A percentile compares a stretch with the other conserved stretches of the same genome.
phyloP scores from a whole-genome alignment of 2,888 invertebrate genomes.

The Andrena dorsata region DNA sequence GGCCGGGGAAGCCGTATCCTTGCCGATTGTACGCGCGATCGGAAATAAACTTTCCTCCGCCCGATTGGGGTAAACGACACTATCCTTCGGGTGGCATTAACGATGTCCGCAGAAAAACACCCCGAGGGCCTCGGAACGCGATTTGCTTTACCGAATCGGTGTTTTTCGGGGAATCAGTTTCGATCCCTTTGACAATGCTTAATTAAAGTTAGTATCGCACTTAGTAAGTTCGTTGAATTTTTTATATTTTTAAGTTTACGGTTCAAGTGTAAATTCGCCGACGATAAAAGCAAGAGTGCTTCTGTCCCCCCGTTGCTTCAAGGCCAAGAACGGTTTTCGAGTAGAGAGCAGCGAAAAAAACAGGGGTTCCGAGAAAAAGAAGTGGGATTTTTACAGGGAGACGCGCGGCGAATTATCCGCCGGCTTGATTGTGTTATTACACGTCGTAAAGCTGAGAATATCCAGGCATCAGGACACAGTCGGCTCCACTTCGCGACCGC shows the following conservation, averaged over 20 bases:
- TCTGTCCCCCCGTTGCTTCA: background rate
- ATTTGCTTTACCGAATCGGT: constrained; percentile 3
- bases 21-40: constrained; percentile 61
- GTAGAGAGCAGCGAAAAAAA: background rate
- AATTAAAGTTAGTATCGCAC: too few species aligned
- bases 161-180: background rate
- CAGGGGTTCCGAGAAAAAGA: constrained; percentile 13
- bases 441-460: constrained; percentile 62
- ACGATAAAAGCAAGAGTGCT: background rate
- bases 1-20: constrained; percentile 61
- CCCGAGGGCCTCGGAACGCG: background rate
- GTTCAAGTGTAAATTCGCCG: background rate
- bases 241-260: background rate
- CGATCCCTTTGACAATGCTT: background rate
- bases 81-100: constrained; percentile 32
- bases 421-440: constrained; percentile 56
- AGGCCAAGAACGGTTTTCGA: constrained; percentile 1
- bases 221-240: too few species aligned
- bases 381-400: constrained; percentile 18
- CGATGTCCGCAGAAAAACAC: background rate
- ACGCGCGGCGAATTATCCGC: constrained; percentile 37
- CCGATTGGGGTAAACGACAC: constrained; percentile 42
- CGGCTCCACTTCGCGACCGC: constrained; percentile 23
- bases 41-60: constrained; percentile 61
- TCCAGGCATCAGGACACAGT: constrained; percentile 54